Evolutionary conservation across 2,888 invertebrate species (phyloP).

Genomic region (Sarcophaga carnaria): DNA sequence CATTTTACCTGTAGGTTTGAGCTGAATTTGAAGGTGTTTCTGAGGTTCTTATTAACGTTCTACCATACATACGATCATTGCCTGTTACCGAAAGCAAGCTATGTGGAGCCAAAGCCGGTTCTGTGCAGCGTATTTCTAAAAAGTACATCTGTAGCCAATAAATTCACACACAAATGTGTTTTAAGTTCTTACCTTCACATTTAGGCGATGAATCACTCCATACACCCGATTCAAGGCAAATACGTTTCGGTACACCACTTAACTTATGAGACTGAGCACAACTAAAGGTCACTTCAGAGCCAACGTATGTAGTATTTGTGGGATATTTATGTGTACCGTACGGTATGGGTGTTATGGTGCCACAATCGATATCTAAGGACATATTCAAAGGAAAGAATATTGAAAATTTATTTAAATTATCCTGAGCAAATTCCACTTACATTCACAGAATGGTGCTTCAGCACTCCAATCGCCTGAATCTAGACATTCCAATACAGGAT

Average conservation of each 20-base stretch:
- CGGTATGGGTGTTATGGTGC: constrained; percentile 89
- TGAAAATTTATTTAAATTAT: neutral
- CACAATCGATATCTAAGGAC: constrained; percentile 91
- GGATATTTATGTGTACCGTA: constrained; percentile 90
- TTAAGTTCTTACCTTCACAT: constrained; percentile 85
- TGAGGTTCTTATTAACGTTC: constrained; percentile 89
- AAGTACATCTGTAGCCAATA: constrained; percentile 37
- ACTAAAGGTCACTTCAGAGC: constrained; percentile 90
- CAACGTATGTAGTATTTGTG: constrained; percentile 90
- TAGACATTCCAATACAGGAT: constrained; percentile 87
- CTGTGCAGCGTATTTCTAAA: constrained; percentile 92
- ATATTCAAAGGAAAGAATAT: constrained; percentile 17
- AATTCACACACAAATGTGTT: too few relatives aligned
- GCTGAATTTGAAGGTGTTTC: constrained; percentile 86
- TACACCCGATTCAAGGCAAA: constrained; percentile 88
- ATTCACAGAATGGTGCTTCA: constrained; percentile 91
- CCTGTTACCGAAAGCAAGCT: constrained; percentile 94
- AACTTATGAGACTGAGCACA: constrained; percentile 91
- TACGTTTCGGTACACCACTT: constrained; percentile 87
- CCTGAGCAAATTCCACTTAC: constrained; percentile 82
- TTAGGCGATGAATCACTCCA: constrained; percentile 93
- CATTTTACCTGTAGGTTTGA: constrained; percentile 87
- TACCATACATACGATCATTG: constrained; percentile 94
- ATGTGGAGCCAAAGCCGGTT: constrained; percentile 91
- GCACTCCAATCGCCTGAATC: constrained; percentile 93